These are phyloP conservation scores for Sycophila texana DNA, from an alignment of 2,888 invertebrate genomes.

Conservation along the genomic window DNA sequence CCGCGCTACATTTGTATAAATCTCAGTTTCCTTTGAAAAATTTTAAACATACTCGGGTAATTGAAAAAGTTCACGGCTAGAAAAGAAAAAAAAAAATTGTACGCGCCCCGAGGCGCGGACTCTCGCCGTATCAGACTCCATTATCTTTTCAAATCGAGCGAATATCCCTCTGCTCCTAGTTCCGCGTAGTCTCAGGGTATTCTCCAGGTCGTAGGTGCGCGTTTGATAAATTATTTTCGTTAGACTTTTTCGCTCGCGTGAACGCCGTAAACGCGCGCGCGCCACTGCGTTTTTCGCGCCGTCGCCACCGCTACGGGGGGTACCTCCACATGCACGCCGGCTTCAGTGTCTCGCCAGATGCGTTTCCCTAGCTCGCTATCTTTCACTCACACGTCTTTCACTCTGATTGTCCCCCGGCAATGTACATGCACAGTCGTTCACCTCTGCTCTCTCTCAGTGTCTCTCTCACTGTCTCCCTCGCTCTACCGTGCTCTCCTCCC, in stretches of 20 bases:
- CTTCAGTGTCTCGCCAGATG: conserved; percentile 5
- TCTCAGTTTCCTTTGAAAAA: too few relatives aligned
- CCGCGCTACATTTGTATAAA: too few relatives aligned
- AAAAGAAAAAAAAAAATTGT: neutral
- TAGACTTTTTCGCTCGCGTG: conserved; percentile 20
- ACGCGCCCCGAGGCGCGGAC: neutral
- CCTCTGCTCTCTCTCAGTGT: neutral
- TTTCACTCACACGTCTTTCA: conserved; percentile 21
- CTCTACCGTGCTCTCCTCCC: too few relatives aligned
- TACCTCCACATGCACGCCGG: neutral
- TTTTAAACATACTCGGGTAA: too few relatives aligned
- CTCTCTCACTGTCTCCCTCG: too few relatives aligned
- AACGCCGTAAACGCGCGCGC: neutral
- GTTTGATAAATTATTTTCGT: conserved; percentile 47
- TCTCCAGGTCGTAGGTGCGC: conserved; percentile 11
- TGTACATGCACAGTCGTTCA: neutral
- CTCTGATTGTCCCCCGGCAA: conserved; percentile 25
- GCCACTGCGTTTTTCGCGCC: neutral
- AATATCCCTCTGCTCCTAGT: neutral
- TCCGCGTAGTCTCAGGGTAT: conserved; percentile 11
- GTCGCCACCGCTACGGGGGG: neutral
- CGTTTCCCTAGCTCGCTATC: conserved; percentile 20
- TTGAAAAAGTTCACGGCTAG: neutral
- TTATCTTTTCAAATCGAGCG: conserved; percentile 41
- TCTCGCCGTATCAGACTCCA: conserved; percentile 27